Base-by-base conservation (phyloP, 30 jellyfish, hydroid and myxozoan genomes). In the Catostylus mosaicus region DNA sequence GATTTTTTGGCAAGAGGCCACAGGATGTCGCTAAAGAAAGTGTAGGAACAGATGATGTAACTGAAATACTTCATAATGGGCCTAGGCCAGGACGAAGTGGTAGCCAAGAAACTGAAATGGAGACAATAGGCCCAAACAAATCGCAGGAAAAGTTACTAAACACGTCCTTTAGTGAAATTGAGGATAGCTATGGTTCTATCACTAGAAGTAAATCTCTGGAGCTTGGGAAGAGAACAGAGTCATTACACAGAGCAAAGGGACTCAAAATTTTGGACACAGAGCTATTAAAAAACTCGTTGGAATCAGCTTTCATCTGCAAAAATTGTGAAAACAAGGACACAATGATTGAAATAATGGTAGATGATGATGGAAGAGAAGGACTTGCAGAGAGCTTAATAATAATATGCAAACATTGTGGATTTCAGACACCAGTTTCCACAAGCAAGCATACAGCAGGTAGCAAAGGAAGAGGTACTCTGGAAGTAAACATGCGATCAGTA, bases 391-490 rank as follows among this genome's bases (percentile, higher is more conserved):
- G 63, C 61, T 36, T 67, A 22, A 11, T 36, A 32, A 32, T 33
- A 1, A 30, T 19, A 19, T 69, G 82, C 34, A 46, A 22, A 38
- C 38, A 69, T 69, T 69, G 82, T 69, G 82, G 67, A 3, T 69
- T 69, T 69, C 82, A 30, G 82, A 69, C 82, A 69, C 40, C 82
- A 69, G 38, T 69, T 37, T 67, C 82, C 45, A 46, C 67, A 16
- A 69, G 66, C 67, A 37, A 69, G 51, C 82, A 46, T 45, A 16
- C 63, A 48, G 23, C 63, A 48, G 51, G 67, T 22, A 33, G 47
- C 45, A 69, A 69, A 69, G 82, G 66, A 34, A 69, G 82, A 37
- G 82, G 82, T n/a, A 37, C 82, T 31, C 51, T 69, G 60, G 82
- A 69, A 46, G 82, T 69, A 33, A 69, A 69, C 60, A 0, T 69